Evolutionary conservation across 2,113 vertebrate species (phyloP).

Genomic region (Urocynchramus pylzowi): DNA sequence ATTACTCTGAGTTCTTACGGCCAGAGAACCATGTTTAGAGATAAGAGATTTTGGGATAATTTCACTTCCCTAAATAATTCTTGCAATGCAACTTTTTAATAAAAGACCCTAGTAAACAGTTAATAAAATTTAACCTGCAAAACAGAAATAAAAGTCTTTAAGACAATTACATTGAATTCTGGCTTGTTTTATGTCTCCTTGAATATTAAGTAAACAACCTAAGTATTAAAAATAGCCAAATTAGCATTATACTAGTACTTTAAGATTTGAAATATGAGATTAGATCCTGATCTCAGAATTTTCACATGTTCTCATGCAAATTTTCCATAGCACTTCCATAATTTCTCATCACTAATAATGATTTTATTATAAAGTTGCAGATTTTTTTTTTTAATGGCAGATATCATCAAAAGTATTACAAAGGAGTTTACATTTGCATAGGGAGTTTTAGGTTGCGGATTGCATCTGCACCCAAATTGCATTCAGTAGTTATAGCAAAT

Average conservation of each 20-base stretch:
- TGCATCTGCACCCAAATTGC: constrained; percentile 31
- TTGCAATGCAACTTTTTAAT: neutral
- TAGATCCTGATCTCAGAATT: neutral
- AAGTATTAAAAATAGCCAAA: neutral
- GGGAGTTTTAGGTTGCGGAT: neutral
- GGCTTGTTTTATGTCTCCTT: neutral
- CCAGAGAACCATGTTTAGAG: neutral
- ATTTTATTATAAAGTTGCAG: neutral
- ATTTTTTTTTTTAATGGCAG: neutral
- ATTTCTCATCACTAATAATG: neutral
- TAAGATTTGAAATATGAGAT: neutral
- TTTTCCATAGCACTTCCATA: neutral
- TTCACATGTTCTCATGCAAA: neutral
- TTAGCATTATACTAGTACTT: neutral
- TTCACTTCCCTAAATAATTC: neutral
- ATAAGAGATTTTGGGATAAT: neutral
- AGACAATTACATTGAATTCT: neutral
- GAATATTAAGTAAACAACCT: neutral
- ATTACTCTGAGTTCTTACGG: neutral
- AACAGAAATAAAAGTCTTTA: neutral
- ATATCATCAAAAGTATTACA: neutral
- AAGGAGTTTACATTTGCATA: neutral
- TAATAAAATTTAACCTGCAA: neutral
- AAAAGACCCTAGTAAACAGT: neutral
- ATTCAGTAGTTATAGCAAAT: constrained; percentile 16